Percentiles rank a stretch among this genome's conserved stretches.
These are phyloP conservation scores for Polydesmus complanatus DNA, from an alignment of 2,888 invertebrate genomes.

Conservation along the genomic window DNA sequence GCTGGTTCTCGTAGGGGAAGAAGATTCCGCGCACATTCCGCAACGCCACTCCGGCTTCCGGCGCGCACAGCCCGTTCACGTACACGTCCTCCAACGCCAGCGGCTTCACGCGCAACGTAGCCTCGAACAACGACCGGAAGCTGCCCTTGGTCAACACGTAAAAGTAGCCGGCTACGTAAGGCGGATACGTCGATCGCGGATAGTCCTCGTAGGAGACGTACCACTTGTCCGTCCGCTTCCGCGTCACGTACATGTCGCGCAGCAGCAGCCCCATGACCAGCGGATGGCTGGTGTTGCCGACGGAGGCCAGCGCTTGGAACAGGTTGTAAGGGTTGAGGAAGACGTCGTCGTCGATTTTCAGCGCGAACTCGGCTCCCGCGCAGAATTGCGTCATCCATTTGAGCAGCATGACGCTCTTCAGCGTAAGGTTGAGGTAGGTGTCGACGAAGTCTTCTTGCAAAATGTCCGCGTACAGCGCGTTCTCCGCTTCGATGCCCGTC, in stretches of 20 bases:
- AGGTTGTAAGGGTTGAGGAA: not conserved
- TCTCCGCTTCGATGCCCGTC: constrained; percentile 14
- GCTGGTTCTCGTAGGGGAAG: too few relatives aligned
- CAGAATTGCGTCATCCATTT: constrained; percentile 20
- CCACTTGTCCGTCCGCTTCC: constrained; percentile 22
- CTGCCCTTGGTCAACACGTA: constrained; percentile 19
- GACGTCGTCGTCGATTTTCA: constrained; percentile 12
- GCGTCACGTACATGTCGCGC: not conserved
- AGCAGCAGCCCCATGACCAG: not conserved
- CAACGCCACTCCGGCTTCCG: too few relatives aligned
- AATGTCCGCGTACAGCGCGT: constrained; percentile 16
- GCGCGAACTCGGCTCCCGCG: constrained; percentile 13
- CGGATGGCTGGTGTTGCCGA: not conserved
- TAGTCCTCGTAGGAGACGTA: constrained; percentile 20
- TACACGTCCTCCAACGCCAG: constrained; percentile 17
- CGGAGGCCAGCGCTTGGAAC: not conserved
- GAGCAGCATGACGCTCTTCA: constrained; percentile 21
- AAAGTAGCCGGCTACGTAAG: constrained; percentile 23
- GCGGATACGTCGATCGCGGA: constrained; percentile 20
- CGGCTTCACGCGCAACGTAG: constrained; percentile 3
- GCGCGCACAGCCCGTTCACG: constrained; percentile 17
- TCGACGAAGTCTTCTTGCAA: constrained; percentile 20
- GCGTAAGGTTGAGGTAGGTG: constrained; percentile 21
- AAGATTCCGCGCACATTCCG: too few relatives aligned
- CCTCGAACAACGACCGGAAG: constrained; percentile 9